Conservation (phyloP, 2,888 invertebrate genomes). For the Limnephilus marmoratus region DNA sequence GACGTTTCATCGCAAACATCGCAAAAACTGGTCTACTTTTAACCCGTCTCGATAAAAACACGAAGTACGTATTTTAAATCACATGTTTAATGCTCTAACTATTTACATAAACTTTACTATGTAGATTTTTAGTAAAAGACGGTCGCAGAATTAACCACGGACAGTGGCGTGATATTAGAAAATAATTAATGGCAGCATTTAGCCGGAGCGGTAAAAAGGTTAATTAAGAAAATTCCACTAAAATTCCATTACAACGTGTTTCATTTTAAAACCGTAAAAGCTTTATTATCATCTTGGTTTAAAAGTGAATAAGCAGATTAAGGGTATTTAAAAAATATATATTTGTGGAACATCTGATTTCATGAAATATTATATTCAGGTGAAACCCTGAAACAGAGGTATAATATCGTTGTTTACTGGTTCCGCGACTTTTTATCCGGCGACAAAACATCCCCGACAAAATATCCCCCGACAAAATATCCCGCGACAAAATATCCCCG, state of each 20-base stretch:
- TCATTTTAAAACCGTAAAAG: conserved; percentile 35
- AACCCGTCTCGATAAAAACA: not conserved
- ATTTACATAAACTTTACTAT: not conserved
- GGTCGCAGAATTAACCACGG: not conserved
- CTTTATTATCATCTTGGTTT: conserved; percentile 16
- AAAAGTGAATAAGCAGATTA: not conserved
- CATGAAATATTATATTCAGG: not conserved
- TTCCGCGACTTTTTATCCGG: no score
- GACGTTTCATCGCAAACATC: not conserved
- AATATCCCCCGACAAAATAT: no score
- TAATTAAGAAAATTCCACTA: conserved; percentile 39
- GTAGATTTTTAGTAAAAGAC: not conserved
- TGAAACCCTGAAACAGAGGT: not conserved
- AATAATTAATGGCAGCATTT: conserved; percentile 31
- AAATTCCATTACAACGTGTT: conserved; percentile 36
- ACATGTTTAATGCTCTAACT: not conserved
- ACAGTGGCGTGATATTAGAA: conserved; percentile 12
- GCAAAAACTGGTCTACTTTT: not conserved
- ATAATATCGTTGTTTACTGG: not conserved
- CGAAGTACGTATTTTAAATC: no score
- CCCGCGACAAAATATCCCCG: no score
- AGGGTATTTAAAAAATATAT: not conserved
- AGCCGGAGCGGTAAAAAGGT: conserved; percentile 31
- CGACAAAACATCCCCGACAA: no score
- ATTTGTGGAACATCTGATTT: not conserved